Evolutionary conservation across 2,797 vertebrate species (phyloP), one percentile per base, ranked within the genome.

Genomic region (Myotis pilosus): DNA sequence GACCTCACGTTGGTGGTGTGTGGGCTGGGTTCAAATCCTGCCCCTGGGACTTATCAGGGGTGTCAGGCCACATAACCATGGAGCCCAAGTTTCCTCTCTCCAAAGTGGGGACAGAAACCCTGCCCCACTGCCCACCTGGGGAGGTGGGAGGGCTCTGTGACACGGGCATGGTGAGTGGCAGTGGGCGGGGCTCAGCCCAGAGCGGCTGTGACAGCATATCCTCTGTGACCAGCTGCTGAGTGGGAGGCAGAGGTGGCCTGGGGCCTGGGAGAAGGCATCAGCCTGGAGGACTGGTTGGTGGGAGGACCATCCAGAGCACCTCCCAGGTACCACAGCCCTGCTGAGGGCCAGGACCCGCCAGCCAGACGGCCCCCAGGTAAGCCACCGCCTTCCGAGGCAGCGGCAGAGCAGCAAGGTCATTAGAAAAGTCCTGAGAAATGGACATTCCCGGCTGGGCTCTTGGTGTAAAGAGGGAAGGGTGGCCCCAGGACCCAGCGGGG

Each of bases 321-420:
- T 25, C 53, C 36, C 23, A 38, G 60, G 75, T 3, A 28, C 5
- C 8, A 4, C 76, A 15, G 23, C 30, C 81, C 30, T 4, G 30
- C 30, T 62, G 57, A 81, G 33, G 74, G 36, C 71, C 19, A 68
- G 71, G 25, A 6, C 62, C 53, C 69, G 41, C 51, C 47, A 51
- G n/a, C 72, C 12, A 16, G 47, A 4, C 6, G 15, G 55, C 22
- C 66, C 25, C 44, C 60, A 49, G 28, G 13, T 57, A 80, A 95
- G 91, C 51, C 12, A 53, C 3, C 22, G 71, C 76, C 81, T 47
- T 82, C 68, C 13, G 22, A 15, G 11, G 25, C 12, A 36, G 75
- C 62, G 41, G 68, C 68, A 55, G 82, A 91, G 93, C 10, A 89
- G 28, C 93, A 96, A 88, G 86, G 88, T 92, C 89, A 92, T 92